Evolutionary conservation across 2,797 vertebrate genomes (phyloP).

Genomic region (Phataginus tetradactyla): DNA sequence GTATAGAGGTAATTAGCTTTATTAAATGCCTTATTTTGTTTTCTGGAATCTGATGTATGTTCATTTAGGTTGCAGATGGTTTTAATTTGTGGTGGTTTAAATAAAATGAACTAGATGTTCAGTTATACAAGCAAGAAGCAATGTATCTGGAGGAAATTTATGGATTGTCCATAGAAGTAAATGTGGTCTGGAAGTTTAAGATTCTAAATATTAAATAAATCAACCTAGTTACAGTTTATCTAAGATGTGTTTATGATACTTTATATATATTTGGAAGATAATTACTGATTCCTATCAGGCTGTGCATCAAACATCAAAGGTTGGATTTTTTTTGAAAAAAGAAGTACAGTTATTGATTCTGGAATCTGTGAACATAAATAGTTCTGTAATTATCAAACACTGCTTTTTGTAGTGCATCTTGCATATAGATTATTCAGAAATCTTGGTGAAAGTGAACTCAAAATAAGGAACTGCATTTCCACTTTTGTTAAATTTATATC

Average conservation of each 20-base stretch:
- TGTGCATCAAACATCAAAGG: neutral
- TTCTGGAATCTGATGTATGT: constrained; percentile 3
- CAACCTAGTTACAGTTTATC: neutral
- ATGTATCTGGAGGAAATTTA: neutral
- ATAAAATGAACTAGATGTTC: constrained; percentile 14
- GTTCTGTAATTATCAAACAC: neutral
- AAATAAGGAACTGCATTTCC: neutral
- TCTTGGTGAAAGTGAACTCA: constrained; percentile 9
- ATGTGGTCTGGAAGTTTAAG: neutral
- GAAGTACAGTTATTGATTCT: neutral
- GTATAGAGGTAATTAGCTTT: constrained; percentile 19
- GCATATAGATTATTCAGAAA: neutral
- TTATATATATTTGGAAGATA: neutral
- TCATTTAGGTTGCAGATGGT: constrained; percentile 43
- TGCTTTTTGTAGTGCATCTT: neutral
- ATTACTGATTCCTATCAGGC: neutral
- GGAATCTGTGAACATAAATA: neutral
- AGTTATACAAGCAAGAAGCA: neutral
- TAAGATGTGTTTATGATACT: neutral
- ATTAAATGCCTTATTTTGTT: constrained; percentile 43
- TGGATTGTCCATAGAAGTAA: neutral
- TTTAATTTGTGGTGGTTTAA: constrained; percentile 49
- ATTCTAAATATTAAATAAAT: constrained; percentile 5
- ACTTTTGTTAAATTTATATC: neutral
- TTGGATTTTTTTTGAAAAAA: neutral